phyloP scores from a whole-genome alignment of 2,888 invertebrate genomes.

The Athetis lepigone region DNA sequence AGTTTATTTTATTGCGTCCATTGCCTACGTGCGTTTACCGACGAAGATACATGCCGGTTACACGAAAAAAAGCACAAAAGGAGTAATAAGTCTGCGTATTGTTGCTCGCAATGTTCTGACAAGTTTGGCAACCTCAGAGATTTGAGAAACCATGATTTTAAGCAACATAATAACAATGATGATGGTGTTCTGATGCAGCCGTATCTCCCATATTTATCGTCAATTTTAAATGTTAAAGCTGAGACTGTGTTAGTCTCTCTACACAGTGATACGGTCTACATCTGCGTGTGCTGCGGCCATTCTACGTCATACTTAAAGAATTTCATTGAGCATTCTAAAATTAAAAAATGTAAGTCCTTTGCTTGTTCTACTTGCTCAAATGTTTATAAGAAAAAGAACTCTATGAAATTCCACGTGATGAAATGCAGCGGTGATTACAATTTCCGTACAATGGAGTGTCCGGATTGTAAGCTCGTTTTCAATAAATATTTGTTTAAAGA shows the following conservation, averaged over 20 bases:
- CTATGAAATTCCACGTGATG: constrained; percentile 64
- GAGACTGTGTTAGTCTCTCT: constrained; percentile 65
- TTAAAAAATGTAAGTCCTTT: constrained; percentile 60
- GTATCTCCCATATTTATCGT: constrained; percentile 70
- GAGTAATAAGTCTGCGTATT: constrained; percentile 43
- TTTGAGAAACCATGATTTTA: constrained; percentile 66
- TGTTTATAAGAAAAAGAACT: constrained; percentile 63
- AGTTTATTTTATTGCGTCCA: constrained; percentile 70
- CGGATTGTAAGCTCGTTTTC: constrained; percentile 67
- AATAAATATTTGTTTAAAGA: constrained; percentile 20
- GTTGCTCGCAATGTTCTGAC: constrained; percentile 76
- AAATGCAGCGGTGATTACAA: constrained; percentile 25
- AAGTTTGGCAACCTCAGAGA: constrained; percentile 62
- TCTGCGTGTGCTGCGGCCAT: constrained; percentile 70
- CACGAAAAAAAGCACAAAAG: constrained; percentile 75
- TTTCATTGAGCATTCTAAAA: constrained; percentile 73
- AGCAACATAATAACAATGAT: constrained; percentile 61
- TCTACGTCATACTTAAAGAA: constrained; percentile 40
- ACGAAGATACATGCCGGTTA: constrained; percentile 41
- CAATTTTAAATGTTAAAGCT: constrained; percentile 73
- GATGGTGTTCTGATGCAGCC: constrained; percentile 73
- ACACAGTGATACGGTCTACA: constrained; percentile 49
- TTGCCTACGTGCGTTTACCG: constrained; percentile 74
- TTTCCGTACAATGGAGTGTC: constrained; percentile 54
- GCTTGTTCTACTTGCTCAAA: constrained; percentile 74